These are phyloP conservation scores for Drosophila yakuba DNA, from an alignment of 1,140 invertebrate genomes.

Conservation along the genomic window DNA sequence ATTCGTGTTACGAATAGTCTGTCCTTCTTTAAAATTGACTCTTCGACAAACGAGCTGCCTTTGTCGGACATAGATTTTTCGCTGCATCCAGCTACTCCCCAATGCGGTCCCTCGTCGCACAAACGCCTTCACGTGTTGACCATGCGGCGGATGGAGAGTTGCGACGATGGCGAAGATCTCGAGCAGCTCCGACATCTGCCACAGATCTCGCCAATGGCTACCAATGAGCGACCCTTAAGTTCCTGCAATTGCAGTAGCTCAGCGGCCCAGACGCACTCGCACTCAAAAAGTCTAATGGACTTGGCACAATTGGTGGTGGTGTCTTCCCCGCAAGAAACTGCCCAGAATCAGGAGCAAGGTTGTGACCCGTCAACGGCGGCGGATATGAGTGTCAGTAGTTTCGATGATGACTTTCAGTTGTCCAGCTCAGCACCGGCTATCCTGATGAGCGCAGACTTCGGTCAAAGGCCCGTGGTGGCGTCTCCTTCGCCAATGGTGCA, in stretches of 20 bases:
- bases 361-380: neutral
- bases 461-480: constrained; percentile 7
- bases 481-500: constrained; percentile 20
- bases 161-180: constrained; percentile 59
- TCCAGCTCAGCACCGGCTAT: constrained; percentile 74
- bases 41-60: constrained; percentile 87
- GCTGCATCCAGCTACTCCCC: constrained; percentile 67
- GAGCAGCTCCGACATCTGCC: constrained; percentile 51
- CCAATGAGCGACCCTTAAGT: constrained; percentile 85
- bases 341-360: neutral
- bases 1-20: constrained; percentile 77
- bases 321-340: neutral
- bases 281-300: constrained; percentile 73
- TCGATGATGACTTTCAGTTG: constrained; percentile 69
- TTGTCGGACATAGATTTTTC: constrained; percentile 86
- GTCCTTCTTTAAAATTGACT: constrained; percentile 83
- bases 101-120: constrained; percentile 27
- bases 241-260: constrained; percentile 67
- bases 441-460: constrained; percentile 64
- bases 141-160: constrained; percentile 76
- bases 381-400: constrained; percentile 39
- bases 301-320: constrained; percentile 13
- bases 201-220: constrained; percentile 80
- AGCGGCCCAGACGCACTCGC: constrained; percentile 50
- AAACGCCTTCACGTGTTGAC: constrained; percentile 65